These are phyloP conservation scores for Lottia scabra DNA, from an alignment of 2,888 invertebrate genomes.

Conservation along the genomic window DNA sequence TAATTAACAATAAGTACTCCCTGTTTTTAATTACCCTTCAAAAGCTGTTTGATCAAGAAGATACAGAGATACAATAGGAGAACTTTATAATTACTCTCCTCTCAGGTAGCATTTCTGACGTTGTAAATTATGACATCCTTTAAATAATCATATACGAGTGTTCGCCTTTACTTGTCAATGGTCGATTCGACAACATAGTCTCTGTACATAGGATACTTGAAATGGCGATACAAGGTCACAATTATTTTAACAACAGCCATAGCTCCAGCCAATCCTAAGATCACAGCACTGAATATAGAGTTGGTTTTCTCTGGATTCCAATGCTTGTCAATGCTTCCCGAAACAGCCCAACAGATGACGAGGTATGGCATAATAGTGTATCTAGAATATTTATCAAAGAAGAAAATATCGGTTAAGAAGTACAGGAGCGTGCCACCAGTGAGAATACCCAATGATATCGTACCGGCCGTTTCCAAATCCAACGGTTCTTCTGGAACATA, in stretches of 20 bases:
- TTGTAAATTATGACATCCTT: too few relatives aligned
- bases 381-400: conserved; percentile 57
- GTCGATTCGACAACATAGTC: too few relatives aligned
- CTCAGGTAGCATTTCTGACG: too few relatives aligned
- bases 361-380: conserved; percentile 64
- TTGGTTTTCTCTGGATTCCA: conserved; percentile 46
- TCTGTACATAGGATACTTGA: conserved; percentile 14
- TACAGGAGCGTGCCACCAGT: conserved; percentile 46
- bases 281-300: conserved; percentile 48
- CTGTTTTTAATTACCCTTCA: too few relatives aligned
- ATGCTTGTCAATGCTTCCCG: conserved; percentile 52
- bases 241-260: conserved; percentile 32
- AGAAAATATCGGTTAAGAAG: conserved; percentile 51
- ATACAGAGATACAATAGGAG: too few relatives aligned
- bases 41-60: too few relatives aligned
- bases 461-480: conserved; percentile 38
- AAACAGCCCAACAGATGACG: conserved; percentile 55
- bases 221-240: conserved; percentile 35
- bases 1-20: too few relatives aligned
- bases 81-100: too few relatives aligned
- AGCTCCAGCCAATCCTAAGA: conserved; percentile 33
- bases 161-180: too few relatives aligned
- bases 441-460: conserved; percentile 49
- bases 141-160: too few relatives aligned
- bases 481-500: conserved; percentile 32